Conservation (phyloP, 2,113 vertebrate genomes). For the Otus sunia region DNA sequence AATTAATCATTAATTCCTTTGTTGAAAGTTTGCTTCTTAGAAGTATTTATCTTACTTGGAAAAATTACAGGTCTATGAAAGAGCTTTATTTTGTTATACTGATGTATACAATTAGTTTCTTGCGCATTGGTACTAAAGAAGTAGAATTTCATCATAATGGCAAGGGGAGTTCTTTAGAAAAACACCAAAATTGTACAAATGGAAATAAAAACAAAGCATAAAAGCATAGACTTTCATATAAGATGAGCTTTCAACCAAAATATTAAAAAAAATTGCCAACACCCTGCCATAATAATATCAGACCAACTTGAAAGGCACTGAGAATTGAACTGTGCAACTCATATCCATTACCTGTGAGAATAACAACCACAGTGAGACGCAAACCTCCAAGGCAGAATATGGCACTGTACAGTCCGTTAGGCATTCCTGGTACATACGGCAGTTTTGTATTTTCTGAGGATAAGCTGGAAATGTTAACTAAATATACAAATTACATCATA, state of each 20-base stretch:
- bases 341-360: not conserved
- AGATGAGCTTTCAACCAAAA: not conserved
- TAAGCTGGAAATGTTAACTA: conserved; percentile 27
- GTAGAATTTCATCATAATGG: not conserved
- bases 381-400: conserved; percentile 27
- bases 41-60: conserved; percentile 3
- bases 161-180: not conserved
- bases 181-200: not conserved
- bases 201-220: conserved; percentile 3
- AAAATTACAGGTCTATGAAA: not conserved
- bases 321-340: conserved; percentile 1
- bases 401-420: conserved; percentile 18
- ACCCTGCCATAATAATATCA: not conserved
- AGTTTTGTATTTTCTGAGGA: not conserved
- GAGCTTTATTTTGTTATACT: not conserved
- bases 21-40: not conserved
- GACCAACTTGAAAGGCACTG: conserved; percentile 38
- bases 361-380: not conserved
- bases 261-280: not conserved
- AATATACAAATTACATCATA: not conserved
- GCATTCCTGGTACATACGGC: not conserved
- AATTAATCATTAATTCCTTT: not conserved
- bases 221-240: not conserved
- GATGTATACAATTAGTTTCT: not conserved
- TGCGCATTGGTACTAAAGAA: not conserved